Conservation (phyloP, 2,888 invertebrate species). For the Oligia strigilis region DNA sequence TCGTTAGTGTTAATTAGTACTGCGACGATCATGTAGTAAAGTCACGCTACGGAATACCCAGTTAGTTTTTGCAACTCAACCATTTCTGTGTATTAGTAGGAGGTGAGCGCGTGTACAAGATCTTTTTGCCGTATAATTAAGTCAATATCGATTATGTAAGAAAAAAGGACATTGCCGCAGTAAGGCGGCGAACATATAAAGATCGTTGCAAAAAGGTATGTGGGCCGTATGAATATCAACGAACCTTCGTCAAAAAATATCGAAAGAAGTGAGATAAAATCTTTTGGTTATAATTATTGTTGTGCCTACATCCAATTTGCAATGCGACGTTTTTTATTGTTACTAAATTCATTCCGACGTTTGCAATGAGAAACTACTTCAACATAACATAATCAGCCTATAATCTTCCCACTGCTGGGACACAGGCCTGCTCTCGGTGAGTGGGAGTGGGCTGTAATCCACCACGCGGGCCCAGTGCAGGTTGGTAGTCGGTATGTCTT, state of each 20-base stretch:
- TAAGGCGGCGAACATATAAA: constrained; percentile 46
- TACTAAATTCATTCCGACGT: not conserved
- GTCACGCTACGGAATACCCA: constrained; percentile 64
- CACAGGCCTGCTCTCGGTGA: not conserved
- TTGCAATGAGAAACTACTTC: too few species aligned
- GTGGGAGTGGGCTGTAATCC: not conserved
- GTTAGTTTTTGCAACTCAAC: constrained; percentile 58
- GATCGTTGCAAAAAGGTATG: constrained; percentile 41
- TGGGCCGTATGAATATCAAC: constrained; percentile 39
- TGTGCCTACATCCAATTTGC: not conserved
- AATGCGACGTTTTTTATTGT: constrained; percentile 4
- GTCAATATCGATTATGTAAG: constrained; percentile 64
- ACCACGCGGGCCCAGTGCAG: not conserved
- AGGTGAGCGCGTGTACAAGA: constrained; percentile 52
- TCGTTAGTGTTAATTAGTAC: constrained; percentile 41
- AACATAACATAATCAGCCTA: too few species aligned
- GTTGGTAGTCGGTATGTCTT: not conserved
- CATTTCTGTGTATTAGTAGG: constrained; percentile 60
- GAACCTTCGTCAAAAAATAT: constrained; percentile 19
- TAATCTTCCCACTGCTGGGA: not conserved
- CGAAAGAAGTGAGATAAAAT: constrained; percentile 28
- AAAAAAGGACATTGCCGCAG: constrained; percentile 46
- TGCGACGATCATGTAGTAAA: constrained; percentile 39
- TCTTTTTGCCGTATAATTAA: constrained; percentile 68
- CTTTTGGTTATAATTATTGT: constrained; percentile 12